Evolutionary conservation across 2,888 invertebrate genomes (phyloP).

Genomic region (Oxyscelio sp.): DNA sequence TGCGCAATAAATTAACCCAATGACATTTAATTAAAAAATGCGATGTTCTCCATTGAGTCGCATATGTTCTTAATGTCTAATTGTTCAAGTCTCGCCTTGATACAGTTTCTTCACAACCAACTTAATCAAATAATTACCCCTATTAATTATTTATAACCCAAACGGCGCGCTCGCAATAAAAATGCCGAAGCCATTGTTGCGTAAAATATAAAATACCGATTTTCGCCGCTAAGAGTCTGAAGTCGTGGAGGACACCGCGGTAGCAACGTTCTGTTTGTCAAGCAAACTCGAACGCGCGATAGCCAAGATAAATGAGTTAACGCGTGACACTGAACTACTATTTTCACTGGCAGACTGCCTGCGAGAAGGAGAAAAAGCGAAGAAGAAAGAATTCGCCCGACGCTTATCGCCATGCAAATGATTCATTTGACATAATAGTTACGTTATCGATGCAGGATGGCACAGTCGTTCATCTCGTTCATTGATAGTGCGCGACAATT

Average conservation of each 20-base stretch:
- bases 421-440: slow-evolving; percentile 26
- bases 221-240: slow-evolving; percentile 6
- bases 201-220: slow-evolving; percentile 7
- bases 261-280: slow-evolving; percentile 2
- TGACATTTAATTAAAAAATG: too few species aligned
- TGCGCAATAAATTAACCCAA: too few species aligned
- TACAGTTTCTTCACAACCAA: too few species aligned
- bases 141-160: background rate
- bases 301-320: slow-evolving; percentile 23
- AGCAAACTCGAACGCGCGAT: slow-evolving; percentile 12
- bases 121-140: too few species aligned
- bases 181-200: background rate
- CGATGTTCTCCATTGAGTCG: too few species aligned
- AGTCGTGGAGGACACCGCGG: slow-evolving; percentile 8
- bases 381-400: background rate
- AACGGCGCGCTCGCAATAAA: background rate
- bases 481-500: background rate
- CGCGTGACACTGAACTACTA: slow-evolving; percentile 26
- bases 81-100: too few species aligned
- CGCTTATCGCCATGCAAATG: slow-evolving; percentile 19
- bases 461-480: slow-evolving; percentile 7
- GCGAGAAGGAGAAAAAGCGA: background rate
- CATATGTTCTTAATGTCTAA: too few species aligned
- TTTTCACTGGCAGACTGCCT: slow-evolving; percentile 18
- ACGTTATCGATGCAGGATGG: slow-evolving; percentile 3